A percentile compares a stretch with the other conserved stretches of the same genome.
phyloP scores from a whole-genome alignment of 2,113 vertebrate genomes.

The Phylloscopus whistleri region DNA sequence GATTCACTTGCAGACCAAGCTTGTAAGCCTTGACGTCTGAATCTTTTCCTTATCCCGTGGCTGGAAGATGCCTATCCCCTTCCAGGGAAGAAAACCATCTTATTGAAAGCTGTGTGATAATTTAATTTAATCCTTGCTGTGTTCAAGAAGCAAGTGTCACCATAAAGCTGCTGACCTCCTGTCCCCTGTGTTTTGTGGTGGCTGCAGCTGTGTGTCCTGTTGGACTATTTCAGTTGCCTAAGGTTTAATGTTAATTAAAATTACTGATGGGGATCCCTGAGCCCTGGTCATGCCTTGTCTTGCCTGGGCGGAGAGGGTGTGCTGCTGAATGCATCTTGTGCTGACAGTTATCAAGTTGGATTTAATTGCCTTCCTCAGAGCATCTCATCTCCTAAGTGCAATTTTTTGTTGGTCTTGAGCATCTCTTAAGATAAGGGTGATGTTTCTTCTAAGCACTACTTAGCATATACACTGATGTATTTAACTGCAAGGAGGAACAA shows the following conservation, averaged over 20 bases:
- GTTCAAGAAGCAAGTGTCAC: not conserved
- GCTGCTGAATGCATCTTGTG: not conserved
- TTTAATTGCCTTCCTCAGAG: not conserved
- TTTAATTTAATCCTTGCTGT: slow-evolving; percentile 19
- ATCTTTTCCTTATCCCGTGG: not conserved
- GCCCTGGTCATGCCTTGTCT: not conserved
- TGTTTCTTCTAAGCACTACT: not conserved
- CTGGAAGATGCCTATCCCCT: not conserved
- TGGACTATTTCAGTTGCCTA: not conserved
- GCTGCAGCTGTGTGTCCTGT: not conserved
- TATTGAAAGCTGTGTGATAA: not conserved
- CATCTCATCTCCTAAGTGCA: not conserved
- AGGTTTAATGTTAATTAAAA: slow-evolving; percentile 19
- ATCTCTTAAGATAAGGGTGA: not conserved
- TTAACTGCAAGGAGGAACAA: not conserved
- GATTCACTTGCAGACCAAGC: not conserved
- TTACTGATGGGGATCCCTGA: not conserved
- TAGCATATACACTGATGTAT: not conserved
- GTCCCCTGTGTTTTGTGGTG: not conserved
- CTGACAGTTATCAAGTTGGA: not conserved
- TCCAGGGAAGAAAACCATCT: not conserved
- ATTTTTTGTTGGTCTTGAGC: not conserved
- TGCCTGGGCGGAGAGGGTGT: not conserved
- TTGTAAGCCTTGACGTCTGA: not conserved
- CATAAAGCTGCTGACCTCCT: not conserved